Base-by-base conservation (phyloP, 2,888 invertebrate species). In the Acholoe squamosa region DNA sequence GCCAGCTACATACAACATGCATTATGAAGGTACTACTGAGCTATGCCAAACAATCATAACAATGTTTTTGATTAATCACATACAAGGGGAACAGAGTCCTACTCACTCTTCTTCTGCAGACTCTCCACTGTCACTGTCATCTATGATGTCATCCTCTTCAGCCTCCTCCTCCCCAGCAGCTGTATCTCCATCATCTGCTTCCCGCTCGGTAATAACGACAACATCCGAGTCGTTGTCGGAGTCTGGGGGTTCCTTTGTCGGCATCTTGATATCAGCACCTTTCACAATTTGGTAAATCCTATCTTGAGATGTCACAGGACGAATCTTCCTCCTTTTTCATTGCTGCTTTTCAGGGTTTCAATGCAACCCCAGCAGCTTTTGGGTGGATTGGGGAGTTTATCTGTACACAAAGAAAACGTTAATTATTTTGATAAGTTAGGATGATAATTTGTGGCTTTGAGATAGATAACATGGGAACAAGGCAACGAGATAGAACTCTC, bases 201-300 rank as follows among this genome's bases (percentile, higher is more conserved):
- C 86, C 19, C 86, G 22, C 16, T 28, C 54, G 14, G 86, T 86
- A 28, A 86, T 86, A n/a, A 86, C 86, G 31, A 31, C 86, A 0
- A 86, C 86, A n/a, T 86, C 86, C 31, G 86, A 86, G 86, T 86
- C 86, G 31, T 52, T 86, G 28, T 86, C 86, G 1, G 86, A 86
- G 86, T 86, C 86, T n/a, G 86, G 54, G 25, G 86, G 86, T 22
- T 86, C 86, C 25, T 86, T 86, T 25, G 86, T 86, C 52, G 86
- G 86, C 86, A 86, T 86, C 54, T 31, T 86, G 86, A 1, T 16
- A 12, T 12, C n/a, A n/a, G n/a, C n/a, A 25, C 54, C 86, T 14
- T 19, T 25, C 16, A 33, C 5, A 43, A 0, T 22, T 19, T 80
- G 80, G 80, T 80, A 80, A 80, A 80, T 80, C 80, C 80, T 80